A percentile compares a stretch with the other conserved stretches of the same genome.
phyloP scores from a whole-genome alignment of 2,113 vertebrate genomes.

The Clupea harengus region DNA sequence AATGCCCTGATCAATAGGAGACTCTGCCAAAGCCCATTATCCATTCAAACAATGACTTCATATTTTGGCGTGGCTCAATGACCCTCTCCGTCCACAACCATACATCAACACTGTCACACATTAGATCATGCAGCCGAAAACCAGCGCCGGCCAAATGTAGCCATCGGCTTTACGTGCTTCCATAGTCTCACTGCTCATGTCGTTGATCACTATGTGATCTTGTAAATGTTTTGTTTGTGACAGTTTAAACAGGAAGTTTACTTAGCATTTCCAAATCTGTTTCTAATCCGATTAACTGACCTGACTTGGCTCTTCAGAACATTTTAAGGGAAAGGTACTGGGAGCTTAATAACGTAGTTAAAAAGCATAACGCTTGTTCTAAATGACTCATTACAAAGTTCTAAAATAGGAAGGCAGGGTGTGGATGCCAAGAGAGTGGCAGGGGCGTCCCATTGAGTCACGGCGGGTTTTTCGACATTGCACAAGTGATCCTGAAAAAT shows the following conservation, averaged over 20 bases:
- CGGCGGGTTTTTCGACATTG: conserved; percentile 34
- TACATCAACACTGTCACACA: not conserved
- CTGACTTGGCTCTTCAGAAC: not conserved
- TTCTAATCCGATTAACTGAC: not conserved
- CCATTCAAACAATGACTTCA: conserved; percentile 12
- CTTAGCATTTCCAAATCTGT: not conserved
- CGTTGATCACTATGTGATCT: not conserved
- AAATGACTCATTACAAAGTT: not conserved
- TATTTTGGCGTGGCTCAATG: not conserved
- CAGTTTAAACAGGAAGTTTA: not conserved
- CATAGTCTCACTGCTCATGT: not conserved
- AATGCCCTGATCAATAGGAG: not conserved
- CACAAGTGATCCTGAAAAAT: conserved; percentile 21
- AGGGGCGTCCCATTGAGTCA: not conserved
- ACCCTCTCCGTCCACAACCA: not conserved
- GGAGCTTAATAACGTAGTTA: not conserved
- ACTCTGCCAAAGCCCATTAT: not conserved
- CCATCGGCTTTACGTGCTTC: not conserved
- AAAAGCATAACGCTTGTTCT: not conserved
- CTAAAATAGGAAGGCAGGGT: not conserved
- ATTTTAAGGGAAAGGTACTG: not conserved
- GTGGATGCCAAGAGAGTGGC: not conserved
- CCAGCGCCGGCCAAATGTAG: not conserved
- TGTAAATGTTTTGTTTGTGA: not conserved
- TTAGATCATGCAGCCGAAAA: not conserved